Evolutionary conservation across 37 sponge, comb jelly and placozoan genomes (phyloP).

Genomic region (Crambe crambe): DNA sequence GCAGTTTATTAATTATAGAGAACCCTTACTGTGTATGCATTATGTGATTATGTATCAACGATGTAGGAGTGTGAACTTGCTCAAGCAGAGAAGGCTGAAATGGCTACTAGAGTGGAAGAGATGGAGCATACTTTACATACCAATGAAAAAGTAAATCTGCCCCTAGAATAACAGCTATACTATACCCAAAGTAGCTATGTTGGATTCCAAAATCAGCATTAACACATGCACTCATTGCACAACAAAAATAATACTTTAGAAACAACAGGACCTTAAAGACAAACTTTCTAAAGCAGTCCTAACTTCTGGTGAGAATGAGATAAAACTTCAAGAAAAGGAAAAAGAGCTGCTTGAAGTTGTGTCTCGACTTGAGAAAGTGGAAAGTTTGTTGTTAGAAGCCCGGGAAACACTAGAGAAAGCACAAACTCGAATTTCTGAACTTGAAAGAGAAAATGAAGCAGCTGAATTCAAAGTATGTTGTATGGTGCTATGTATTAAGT

Average conservation of each 20-base stretch:
- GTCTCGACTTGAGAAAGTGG: neutral
- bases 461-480: neutral
- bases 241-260: neutral
- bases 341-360: neutral
- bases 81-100: neutral
- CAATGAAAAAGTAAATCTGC: neutral
- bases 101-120: neutral
- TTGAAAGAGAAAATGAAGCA: neutral
- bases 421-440: neutral
- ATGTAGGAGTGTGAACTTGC: neutral
- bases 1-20: too few relatives aligned
- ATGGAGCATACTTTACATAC: neutral
- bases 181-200: neutral
- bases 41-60: too few relatives aligned
- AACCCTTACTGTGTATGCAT: too few relatives aligned
- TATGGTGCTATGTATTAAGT: too few relatives aligned
- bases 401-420: neutral
- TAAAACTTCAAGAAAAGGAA: neutral
- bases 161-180: neutral
- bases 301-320: neutral
- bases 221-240: too few relatives aligned
- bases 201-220: too few relatives aligned
- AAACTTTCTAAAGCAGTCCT: neutral
- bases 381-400: neutral
- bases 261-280: neutral